These are phyloP conservation scores for Ceyx melanurus DNA, from an alignment of 2,113 vertebrate genomes.

Conservation along the genomic window DNA sequence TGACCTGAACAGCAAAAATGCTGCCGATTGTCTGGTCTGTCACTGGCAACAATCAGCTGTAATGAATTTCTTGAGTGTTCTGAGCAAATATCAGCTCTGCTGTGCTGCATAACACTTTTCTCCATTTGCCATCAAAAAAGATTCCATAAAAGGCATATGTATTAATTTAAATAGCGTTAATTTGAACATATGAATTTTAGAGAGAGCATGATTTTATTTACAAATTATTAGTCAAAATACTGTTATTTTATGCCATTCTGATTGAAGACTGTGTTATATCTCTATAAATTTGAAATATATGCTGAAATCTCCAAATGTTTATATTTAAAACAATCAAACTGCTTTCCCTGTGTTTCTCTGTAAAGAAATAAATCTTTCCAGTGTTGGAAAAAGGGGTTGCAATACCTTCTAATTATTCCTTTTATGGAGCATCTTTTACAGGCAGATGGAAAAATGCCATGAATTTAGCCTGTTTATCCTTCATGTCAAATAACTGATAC, in stretches of 20 bases:
- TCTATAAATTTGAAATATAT: not conserved
- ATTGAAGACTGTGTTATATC: not conserved
- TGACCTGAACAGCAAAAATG: no score
- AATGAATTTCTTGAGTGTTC: no score
- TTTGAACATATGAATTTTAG: slow-evolving; percentile 34
- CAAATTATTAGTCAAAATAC: not conserved
- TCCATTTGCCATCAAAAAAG: slow-evolving; percentile 23
- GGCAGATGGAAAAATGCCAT: not conserved
- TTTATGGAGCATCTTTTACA: not conserved
- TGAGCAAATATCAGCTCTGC: not conserved
- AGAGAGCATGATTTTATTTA: not conserved
- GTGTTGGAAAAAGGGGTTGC: not conserved
- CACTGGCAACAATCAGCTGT: no score
- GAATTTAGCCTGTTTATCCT: not conserved
- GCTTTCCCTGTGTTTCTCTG: not conserved
- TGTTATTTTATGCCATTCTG: not conserved
- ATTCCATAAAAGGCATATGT: not conserved
- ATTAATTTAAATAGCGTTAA: slow-evolving; percentile 27
- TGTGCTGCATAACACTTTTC: slow-evolving; percentile 1
- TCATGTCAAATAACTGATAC: not conserved
- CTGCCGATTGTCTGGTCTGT: no score
- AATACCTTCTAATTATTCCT: not conserved
- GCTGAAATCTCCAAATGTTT: not conserved
- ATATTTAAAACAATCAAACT: not conserved
- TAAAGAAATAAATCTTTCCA: not conserved